Percentiles rank a stretch among this genome's conserved stretches.
These are phyloP conservation scores for Siderastrea siderea DNA, from an alignment of 92 coral and sea anemone species.

Conservation along the genomic window DNA sequence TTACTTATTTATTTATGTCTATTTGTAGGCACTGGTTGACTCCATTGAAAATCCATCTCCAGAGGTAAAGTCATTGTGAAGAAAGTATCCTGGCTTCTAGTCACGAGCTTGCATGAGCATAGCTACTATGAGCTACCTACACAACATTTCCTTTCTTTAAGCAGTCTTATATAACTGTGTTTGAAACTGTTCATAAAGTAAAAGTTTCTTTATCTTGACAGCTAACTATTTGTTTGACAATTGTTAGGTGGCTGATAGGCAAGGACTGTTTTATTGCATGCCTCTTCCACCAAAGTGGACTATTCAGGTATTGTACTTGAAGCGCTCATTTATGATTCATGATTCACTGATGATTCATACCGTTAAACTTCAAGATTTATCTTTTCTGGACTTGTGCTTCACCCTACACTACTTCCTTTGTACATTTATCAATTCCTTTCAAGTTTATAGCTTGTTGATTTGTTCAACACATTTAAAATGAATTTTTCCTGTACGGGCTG, in stretches of 20 bases:
- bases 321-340: too few relatives aligned
- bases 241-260: slow-evolving; percentile 75
- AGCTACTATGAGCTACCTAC: too few relatives aligned
- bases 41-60: slow-evolving; percentile 57
- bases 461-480: background rate
- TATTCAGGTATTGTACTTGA: slow-evolving; percentile 72
- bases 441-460: too few relatives aligned
- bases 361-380: too few relatives aligned
- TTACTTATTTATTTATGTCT: too few relatives aligned
- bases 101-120: too few relatives aligned
- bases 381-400: background rate
- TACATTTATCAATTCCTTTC: too few relatives aligned
- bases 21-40: slow-evolving; percentile 58
- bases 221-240: background rate
- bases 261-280: slow-evolving; percentile 83
- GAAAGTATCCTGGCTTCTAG: too few relatives aligned
- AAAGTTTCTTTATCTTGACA: background rate
- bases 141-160: background rate
- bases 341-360: too few relatives aligned
- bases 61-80: slow-evolving; percentile 34
- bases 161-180: background rate
- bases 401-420: background rate
- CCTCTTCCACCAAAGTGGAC: slow-evolving; percentile 88
- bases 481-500: background rate
- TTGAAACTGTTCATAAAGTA: too few relatives aligned